These are phyloP conservation scores for Ophion obscuratus DNA, from an alignment of 2,888 invertebrate species.

Conservation along the genomic window DNA sequence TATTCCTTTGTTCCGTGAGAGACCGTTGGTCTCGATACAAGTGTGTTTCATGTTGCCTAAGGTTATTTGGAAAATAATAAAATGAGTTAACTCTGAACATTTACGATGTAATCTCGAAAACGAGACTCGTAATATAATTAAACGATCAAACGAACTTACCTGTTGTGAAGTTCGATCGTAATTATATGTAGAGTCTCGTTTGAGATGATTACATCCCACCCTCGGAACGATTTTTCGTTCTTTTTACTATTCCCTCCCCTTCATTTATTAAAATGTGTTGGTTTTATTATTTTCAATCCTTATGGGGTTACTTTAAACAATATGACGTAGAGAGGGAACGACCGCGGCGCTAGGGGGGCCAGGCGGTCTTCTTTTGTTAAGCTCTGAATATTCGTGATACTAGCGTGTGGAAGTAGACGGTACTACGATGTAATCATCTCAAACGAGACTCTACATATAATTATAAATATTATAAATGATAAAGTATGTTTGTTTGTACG, in stretches of 20 bases:
- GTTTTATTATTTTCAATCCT: constrained; percentile 32
- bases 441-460: constrained; percentile 31
- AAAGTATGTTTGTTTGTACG: too few species aligned
- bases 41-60: constrained; percentile 4
- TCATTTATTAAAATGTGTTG: constrained; percentile 28
- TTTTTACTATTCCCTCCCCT: constrained; percentile 38
- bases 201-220: constrained; percentile 37
- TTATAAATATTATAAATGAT: too few species aligned
- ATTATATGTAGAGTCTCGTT: neutral
- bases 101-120: constrained; percentile 34
- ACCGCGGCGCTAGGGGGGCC: constrained; percentile 29
- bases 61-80: constrained; percentile 35
- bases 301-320: constrained; percentile 46
- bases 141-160: too few species aligned
- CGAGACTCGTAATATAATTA: too few species aligned
- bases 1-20: neutral
- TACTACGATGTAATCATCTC: constrained; percentile 57
- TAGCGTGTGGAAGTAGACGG: constrained; percentile 56
- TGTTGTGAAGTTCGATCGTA: too few species aligned
- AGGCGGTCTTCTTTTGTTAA: constrained; percentile 31
- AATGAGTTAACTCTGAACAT: constrained; percentile 45
- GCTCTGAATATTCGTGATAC: constrained; percentile 57
- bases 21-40: neutral
- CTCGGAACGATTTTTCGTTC: constrained; percentile 25
- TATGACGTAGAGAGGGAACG: constrained; percentile 43